phyloP scores from a whole-genome alignment of 92 coral and sea anemone genomes.

The Palythoa grandis region DNA sequence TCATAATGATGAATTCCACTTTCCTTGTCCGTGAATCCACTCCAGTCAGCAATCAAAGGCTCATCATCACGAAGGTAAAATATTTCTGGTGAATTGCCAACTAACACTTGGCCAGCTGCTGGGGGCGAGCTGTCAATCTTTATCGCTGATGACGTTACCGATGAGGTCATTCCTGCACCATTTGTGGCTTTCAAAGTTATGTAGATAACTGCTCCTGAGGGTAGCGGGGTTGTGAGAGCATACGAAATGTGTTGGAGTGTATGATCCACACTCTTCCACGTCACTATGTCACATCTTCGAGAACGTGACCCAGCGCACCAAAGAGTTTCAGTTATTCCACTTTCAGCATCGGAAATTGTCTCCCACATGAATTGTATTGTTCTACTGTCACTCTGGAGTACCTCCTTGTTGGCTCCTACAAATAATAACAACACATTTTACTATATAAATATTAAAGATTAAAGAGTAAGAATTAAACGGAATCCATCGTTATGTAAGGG shows the following conservation, averaged over 20 bases:
- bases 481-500: no score
- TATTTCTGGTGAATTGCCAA: slow-evolving; percentile 63
- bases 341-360: slow-evolving; percentile 62
- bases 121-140: slow-evolving; percentile 84
- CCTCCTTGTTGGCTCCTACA: slow-evolving; percentile 15
- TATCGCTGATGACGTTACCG: slow-evolving; percentile 56
- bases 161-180: slow-evolving; percentile 79
- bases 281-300: slow-evolving; percentile 57
- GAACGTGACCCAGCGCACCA: slow-evolving; percentile 75
- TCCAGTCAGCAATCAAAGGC: slow-evolving; percentile 69
- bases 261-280: slow-evolving; percentile 58
- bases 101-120: slow-evolving; percentile 62
- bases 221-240: slow-evolving; percentile 62
- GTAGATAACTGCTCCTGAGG: slow-evolving; percentile 66
- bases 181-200: slow-evolving; percentile 70
- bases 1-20: slow-evolving; percentile 79
- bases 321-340: slow-evolving; percentile 60
- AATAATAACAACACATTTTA: neutral
- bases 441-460: no score
- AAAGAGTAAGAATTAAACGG: no score
- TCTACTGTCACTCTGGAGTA: slow-evolving; percentile 58
- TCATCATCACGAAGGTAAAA: slow-evolving; percentile 70
- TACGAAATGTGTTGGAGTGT: slow-evolving; percentile 21
- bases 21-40: slow-evolving; percentile 83
- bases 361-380: slow-evolving; percentile 67